Percentiles rank a stretch among this genome's conserved stretches.
These are phyloP conservation scores for Crotalus horridus DNA, from an alignment of 2,113 vertebrate species.

Conservation along the genomic window DNA sequence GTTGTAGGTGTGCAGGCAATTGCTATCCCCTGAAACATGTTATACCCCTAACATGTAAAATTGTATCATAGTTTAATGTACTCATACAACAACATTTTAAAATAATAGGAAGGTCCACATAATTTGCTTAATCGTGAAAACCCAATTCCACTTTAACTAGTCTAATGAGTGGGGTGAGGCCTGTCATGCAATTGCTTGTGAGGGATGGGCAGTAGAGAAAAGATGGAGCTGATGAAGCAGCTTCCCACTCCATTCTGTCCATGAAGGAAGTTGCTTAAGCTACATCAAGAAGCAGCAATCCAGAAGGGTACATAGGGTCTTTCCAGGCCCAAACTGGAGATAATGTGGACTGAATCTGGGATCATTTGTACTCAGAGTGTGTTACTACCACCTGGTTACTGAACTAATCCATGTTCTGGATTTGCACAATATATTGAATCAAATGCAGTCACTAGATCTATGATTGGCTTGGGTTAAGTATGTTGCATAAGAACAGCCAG, in stretches of 20 bases:
- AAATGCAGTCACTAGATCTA: neutral
- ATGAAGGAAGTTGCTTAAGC: neutral
- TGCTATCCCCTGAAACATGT: neutral
- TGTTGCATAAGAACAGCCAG: neutral
- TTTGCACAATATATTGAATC: neutral
- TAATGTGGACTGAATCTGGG: neutral
- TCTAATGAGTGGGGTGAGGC: neutral
- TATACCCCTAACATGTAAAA: neutral
- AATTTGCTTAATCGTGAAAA: neutral
- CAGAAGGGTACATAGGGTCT: neutral
- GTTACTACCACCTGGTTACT: neutral
- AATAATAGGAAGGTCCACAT: neutral
- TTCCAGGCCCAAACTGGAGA: neutral
- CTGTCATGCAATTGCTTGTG: neutral
- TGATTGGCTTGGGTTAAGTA: neutral
- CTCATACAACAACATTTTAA: neutral
- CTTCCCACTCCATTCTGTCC: neutral
- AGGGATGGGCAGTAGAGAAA: neutral
- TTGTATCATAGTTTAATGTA: neutral
- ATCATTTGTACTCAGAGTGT: neutral
- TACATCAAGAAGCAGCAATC: neutral
- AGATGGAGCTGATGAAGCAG: neutral
- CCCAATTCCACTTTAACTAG: neutral
- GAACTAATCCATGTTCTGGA: neutral
- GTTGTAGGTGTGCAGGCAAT: neutral